These are phyloP conservation scores for Drosophila mercatorum DNA, from an alignment of 2,888 invertebrate genomes.

Conservation along the genomic window DNA sequence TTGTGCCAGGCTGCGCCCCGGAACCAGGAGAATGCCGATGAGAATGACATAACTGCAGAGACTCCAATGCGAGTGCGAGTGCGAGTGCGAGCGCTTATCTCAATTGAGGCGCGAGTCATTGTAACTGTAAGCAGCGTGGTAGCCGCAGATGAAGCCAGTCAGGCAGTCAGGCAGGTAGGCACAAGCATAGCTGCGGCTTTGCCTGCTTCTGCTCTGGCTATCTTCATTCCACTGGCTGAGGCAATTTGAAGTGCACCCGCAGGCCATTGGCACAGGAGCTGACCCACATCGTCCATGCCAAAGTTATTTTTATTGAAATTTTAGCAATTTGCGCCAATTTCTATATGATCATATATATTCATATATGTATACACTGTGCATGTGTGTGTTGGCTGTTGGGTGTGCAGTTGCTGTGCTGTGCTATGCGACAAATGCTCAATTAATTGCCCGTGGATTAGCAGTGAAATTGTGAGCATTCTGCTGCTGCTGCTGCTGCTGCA, in stretches of 20 bases:
- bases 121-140: conserved; percentile 70
- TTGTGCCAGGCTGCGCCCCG: conserved; percentile 48
- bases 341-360: conserved; percentile 34
- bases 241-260: conserved; percentile 74
- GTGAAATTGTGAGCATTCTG: conserved; percentile 63
- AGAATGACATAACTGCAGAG: conserved; percentile 70
- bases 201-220: conserved; percentile 41
- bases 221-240: conserved; percentile 62
- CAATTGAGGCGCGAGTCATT: conserved; percentile 72
- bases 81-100: conserved; percentile 59
- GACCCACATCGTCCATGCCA: conserved; percentile 63
- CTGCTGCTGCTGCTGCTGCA: neutral
- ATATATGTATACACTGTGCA: neutral
- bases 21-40: conserved; percentile 39
- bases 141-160: conserved; percentile 41
- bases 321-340: conserved; percentile 71
- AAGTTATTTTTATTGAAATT: conserved; percentile 74
- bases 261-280: conserved; percentile 68
- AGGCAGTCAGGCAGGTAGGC: conserved; percentile 23
- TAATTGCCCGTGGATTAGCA: conserved; percentile 56
- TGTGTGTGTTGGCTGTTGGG: conserved; percentile 12
- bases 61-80: conserved; percentile 4
- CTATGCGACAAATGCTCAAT: conserved; percentile 69
- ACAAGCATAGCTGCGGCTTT: conserved; percentile 11
- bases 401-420: conserved; percentile 12